Evolutionary conservation across 2,888 invertebrate genomes (phyloP).

Genomic region (Ormyrus rosae): DNA sequence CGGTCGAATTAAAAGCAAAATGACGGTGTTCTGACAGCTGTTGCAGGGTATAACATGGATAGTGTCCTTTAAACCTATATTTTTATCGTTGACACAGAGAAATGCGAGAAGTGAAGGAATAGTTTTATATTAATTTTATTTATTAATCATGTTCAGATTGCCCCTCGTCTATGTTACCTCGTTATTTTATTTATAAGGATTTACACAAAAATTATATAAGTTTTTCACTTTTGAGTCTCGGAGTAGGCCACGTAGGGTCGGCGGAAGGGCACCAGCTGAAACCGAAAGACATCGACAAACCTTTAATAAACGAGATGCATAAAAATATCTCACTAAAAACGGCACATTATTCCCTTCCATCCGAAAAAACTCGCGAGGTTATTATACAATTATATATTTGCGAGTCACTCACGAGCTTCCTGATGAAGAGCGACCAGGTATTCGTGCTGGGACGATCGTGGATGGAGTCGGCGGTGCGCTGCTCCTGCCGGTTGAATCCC

Average conservation of each 20-base stretch:
- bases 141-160: slow-evolving; percentile 28
- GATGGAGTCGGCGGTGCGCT: slow-evolving; percentile 9
- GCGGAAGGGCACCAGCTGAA: slow-evolving; percentile 37
- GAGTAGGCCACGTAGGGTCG: slow-evolving; percentile 34
- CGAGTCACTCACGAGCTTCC: slow-evolving; percentile 49
- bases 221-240: slow-evolving; percentile 37
- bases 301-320: not conserved
- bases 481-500: slow-evolving; percentile 21
- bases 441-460: slow-evolving; percentile 28
- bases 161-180: slow-evolving; percentile 17
- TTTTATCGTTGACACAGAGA: slow-evolving; percentile 1
- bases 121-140: slow-evolving; percentile 19
- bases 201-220: slow-evolving; percentile 25
- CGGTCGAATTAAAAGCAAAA: too few relatives aligned
- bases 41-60: too few relatives aligned
- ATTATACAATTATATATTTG: not conserved
- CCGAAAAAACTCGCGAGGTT: too few relatives aligned
- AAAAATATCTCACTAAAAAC: not conserved
- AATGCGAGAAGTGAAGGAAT: slow-evolving; percentile 13
- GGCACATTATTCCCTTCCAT: not conserved
- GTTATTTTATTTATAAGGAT: slow-evolving; percentile 31
- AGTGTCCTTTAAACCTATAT: too few relatives aligned
- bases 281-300: slow-evolving; percentile 4
- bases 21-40: too few relatives aligned
- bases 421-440: slow-evolving; percentile 49